Percentiles rank a stretch among this genome's conserved stretches.
Evolutionary conservation across 2,113 vertebrate species (phyloP).

Genomic region (Misgurnus mizolepis): DNA sequence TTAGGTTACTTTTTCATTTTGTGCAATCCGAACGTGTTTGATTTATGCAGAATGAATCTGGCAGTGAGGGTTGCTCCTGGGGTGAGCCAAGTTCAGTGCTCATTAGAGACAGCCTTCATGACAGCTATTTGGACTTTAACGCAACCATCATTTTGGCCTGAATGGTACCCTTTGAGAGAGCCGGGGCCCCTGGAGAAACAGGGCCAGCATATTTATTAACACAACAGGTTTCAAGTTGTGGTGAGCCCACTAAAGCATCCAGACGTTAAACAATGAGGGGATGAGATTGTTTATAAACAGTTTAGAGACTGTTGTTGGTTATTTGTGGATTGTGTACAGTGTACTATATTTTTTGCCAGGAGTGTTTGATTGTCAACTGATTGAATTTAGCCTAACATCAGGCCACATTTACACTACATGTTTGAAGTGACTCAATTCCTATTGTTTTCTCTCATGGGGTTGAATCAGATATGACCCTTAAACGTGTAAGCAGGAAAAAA

Average conservation of each 20-base stretch:
- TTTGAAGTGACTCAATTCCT: too few species aligned
- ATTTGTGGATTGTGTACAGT: not conserved
- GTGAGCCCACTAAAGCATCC: not conserved
- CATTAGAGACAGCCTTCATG: conserved; percentile 56
- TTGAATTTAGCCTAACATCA: too few species aligned
- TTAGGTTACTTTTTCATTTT: conserved; percentile 9
- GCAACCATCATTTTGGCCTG: conserved; percentile 39
- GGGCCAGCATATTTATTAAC: conserved; percentile 9
- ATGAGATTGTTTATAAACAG: not conserved
- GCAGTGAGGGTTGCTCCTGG: conserved; percentile 35
- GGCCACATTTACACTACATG: too few species aligned
- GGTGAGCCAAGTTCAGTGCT: conserved; percentile 39
- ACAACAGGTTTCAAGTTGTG: conserved; percentile 1
- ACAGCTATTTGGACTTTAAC: conserved; percentile 53
- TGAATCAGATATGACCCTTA: too few species aligned
- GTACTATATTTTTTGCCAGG: not conserved
- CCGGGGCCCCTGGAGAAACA: not conserved
- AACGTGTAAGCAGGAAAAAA: too few species aligned
- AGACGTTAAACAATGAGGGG: conserved; percentile 8
- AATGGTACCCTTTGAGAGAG: conserved; percentile 53
- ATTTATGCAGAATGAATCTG: conserved; percentile 6
- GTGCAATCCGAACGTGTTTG: not conserved
- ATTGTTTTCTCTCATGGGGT: too few species aligned
- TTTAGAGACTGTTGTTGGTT: not conserved
- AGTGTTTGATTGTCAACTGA: not conserved